Evolutionary conservation across 2,888 invertebrate species (phyloP), one percentile per base, ranked within the genome.

Genomic region (Galeopsomyia nigrocyanea): DNA sequence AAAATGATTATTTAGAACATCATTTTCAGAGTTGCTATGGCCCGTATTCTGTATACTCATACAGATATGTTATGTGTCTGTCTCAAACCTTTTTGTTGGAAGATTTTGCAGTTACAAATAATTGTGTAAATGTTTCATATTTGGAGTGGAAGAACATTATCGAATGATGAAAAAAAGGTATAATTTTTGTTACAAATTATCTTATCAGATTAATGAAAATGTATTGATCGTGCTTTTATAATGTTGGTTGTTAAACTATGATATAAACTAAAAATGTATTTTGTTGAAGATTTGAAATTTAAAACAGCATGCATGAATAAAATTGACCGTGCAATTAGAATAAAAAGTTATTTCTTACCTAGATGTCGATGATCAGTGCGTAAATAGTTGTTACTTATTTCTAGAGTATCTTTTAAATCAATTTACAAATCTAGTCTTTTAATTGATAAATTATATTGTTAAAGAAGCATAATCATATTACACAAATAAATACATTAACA

Each of bases 31-130:
- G 58, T 53, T 60, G 13, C 39, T 51, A 17, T 64, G 65, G 47
- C 50, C 39, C n/a, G 31, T 58, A 56, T 50, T 53, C 61, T 22
- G 39, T 71, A 56, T 71, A 67, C 58, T 21, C 46, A 51, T 53
- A 26, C 26, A 58, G n/a, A 31, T 68, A 66, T 74, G 77, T 77
- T 78, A 77, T 78, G 76, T 77, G 76, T 66, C 78, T 77, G 77
- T 76, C 71, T 46, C 64, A 71, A 68, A 74, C 56, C 68, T 73
- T 67, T 60, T 57, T 3, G 3, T 19, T 64, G 50, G 50, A 16
- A 17, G 39, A 58, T 22, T 53, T 39, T 39, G 13, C 39, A 39
- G 10, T 5, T 10, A 39, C 13, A 9, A 63, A 46, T 50, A 26
- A 19, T 58, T 51, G 14, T 16, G 26, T 51, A 71, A 60, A 22